Percentiles rank a stretch among this genome's conserved stretches.
Evolutionary conservation across 1,140 invertebrate genomes (phyloP).

Genomic region (Dendrolimus punctatus): DNA sequence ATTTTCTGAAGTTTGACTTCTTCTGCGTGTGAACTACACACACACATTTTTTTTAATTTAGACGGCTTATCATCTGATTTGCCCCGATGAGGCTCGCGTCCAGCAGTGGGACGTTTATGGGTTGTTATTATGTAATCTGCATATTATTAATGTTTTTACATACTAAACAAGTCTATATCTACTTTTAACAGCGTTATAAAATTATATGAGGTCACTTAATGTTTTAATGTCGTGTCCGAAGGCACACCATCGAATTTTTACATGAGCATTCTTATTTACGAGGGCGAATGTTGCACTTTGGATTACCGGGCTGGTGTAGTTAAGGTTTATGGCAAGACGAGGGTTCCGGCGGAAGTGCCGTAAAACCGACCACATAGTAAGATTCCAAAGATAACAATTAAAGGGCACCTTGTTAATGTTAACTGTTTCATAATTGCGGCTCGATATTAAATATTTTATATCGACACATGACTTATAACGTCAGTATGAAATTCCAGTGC

Average conservation of each 20-base stretch:
- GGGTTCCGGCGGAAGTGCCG: slow-evolving; percentile 50
- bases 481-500: slow-evolving; percentile 6
- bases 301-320: slow-evolving; percentile 26
- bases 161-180: slow-evolving; percentile 13
- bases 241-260: slow-evolving; percentile 18
- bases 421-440: slow-evolving; percentile 57
- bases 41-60: too few species aligned
- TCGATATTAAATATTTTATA: slow-evolving; percentile 41
- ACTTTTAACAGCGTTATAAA: slow-evolving; percentile 25
- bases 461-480: slow-evolving; percentile 17
- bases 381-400: slow-evolving; percentile 58
- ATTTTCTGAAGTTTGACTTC: too few species aligned
- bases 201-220: slow-evolving; percentile 24
- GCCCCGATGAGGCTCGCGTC: too few species aligned
- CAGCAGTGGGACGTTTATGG: too few species aligned
- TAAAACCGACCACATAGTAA: slow-evolving; percentile 48
- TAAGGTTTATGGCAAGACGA: slow-evolving; percentile 37
- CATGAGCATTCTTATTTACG: slow-evolving; percentile 34
- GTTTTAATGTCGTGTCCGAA: slow-evolving; percentile 23
- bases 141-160: slow-evolving; percentile 1
- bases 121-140: neutral
- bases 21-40: too few species aligned
- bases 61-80: too few species aligned
- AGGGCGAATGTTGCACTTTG: slow-evolving; percentile 39
- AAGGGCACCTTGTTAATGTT: slow-evolving; percentile 61